Base-by-base conservation (phyloP, 2,113 vertebrate genomes). In the Aythya baeri region DNA sequence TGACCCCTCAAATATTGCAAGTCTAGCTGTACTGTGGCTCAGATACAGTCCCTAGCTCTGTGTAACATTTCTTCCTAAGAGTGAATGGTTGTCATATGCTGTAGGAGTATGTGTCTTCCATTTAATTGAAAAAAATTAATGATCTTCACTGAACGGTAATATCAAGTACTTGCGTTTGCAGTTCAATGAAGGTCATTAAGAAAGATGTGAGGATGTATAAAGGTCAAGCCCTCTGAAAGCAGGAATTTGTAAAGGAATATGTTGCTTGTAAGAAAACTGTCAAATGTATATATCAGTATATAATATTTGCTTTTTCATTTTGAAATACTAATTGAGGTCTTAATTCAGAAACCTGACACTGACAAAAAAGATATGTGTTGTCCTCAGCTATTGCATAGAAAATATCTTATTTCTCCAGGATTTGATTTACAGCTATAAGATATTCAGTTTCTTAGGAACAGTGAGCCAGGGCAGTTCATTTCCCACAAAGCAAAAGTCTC, bases 401-500 rank as follows among this genome's bases (percentile, higher is more conserved):
- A 97, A 96, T 78, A 17, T 94, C 84, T 85, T 94, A n/a, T 96
- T 97, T 97, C 94, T 95, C 94, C 70, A 54, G 90, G 88, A 93
- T 96, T 97, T 98, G 96, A 97, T 97, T 97, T 97, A 96, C 96
- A 96, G 86, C 93, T 94, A 17, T 79, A 96, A 97, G 96, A 97
- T 97, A 96, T 83, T 96, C 94, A 97, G 44, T 97, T 98, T 95
- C 80, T 95, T 81, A 41, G 94, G 86, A 96, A 94, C 58, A 93
- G 81, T 74, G 81, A 96, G 91, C 93, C 63, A 93, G 83, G 74
- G 95, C 94, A 92, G 83, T 96, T 97, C 96, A 94, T 96, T 96
- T 97, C 97, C 97, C 93, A 87, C 91, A 96, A 97, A 97, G 96
- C 96, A 97, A 97, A 97, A 94, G 95, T 97, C 97, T 97, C 96